Conservation (phyloP, 2,797 vertebrate genomes). For the Valencia hispanica region DNA sequence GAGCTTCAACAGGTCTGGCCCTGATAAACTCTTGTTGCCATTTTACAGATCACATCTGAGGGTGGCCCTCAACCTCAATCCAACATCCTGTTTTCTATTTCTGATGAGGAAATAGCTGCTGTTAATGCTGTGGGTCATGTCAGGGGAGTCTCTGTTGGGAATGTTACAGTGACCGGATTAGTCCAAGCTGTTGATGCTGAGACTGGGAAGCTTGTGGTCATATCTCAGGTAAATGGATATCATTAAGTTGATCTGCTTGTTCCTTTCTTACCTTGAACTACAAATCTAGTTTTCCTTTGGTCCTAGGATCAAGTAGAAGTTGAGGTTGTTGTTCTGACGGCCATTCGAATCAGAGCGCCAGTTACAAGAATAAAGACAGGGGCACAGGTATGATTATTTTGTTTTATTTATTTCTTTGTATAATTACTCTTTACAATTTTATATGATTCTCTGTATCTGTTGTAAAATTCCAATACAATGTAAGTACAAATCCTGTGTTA, state of each 20-base stretch:
- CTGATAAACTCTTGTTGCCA: slow-evolving; percentile 9
- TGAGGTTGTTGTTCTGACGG: slow-evolving; percentile 89
- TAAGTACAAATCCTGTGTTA: neutral
- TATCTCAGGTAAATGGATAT: slow-evolving; percentile 82
- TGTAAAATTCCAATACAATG: neutral
- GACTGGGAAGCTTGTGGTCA: slow-evolving; percentile 88
- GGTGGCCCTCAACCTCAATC: slow-evolving; percentile 96
- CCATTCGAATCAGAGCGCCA: slow-evolving; percentile 89
- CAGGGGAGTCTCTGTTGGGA: slow-evolving; percentile 83
- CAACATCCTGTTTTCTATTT: slow-evolving; percentile 91
- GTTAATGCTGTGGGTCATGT: slow-evolving; percentile 87
- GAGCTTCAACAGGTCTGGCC: neutral
- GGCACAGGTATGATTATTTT: slow-evolving; percentile 82
- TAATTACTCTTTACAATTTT: neutral
- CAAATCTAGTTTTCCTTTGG: slow-evolving; percentile 33
- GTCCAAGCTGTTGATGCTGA: slow-evolving; percentile 92
- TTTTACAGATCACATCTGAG: slow-evolving; percentile 91
- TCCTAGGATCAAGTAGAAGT: slow-evolving; percentile 91
- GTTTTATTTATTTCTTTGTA: neutral
- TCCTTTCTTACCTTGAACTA: neutral
- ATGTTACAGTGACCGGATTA: slow-evolving; percentile 87
- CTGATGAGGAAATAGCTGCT: slow-evolving; percentile 79
- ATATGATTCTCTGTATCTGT: too few species aligned
- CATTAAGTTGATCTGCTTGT: neutral
- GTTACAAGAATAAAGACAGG: slow-evolving; percentile 92